These are phyloP conservation scores for Falco novaeseelandiae DNA, from an alignment of 2,797 vertebrate genomes.

Conservation along the genomic window DNA sequence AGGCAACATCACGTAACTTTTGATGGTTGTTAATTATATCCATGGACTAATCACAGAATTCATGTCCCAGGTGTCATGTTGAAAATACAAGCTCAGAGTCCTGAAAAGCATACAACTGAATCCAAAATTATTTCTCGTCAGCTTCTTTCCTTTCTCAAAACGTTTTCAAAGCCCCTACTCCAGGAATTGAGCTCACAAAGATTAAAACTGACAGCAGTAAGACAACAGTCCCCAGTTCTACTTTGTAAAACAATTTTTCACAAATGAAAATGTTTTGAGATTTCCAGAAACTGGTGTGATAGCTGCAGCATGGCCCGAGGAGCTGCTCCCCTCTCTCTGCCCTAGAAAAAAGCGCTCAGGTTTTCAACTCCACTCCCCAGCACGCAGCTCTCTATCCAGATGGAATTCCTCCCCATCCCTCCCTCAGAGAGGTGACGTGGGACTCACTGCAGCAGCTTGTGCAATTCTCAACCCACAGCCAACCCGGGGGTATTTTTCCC, in stretches of 20 bases:
- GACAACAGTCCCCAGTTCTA: background rate
- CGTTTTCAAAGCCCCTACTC: background rate
- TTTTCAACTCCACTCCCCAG: background rate
- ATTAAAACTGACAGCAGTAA: background rate
- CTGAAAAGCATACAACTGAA: background rate
- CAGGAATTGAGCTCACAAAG: background rate
- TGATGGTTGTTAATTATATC: background rate
- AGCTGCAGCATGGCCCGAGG: background rate
- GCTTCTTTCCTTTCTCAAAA: background rate
- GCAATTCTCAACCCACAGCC: background rate
- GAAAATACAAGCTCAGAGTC: background rate
- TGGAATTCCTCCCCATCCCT: background rate
- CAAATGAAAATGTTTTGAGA: background rate
- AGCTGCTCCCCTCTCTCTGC: background rate
- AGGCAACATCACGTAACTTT: background rate
- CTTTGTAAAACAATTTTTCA: background rate
- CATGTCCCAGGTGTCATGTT: background rate
- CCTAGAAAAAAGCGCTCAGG: background rate
- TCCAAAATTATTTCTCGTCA: background rate
- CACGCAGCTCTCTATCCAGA: background rate
- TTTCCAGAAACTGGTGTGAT: background rate
- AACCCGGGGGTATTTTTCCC: background rate
- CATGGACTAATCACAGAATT: background rate
- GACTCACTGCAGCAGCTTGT: background rate
- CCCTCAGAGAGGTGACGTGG: accelerated